A percentile compares a stretch with the other conserved stretches of the same genome.
These are phyloP conservation scores for Allobates femoralis DNA, from an alignment of 2,797 vertebrate species.

Conservation along the genomic window DNA sequence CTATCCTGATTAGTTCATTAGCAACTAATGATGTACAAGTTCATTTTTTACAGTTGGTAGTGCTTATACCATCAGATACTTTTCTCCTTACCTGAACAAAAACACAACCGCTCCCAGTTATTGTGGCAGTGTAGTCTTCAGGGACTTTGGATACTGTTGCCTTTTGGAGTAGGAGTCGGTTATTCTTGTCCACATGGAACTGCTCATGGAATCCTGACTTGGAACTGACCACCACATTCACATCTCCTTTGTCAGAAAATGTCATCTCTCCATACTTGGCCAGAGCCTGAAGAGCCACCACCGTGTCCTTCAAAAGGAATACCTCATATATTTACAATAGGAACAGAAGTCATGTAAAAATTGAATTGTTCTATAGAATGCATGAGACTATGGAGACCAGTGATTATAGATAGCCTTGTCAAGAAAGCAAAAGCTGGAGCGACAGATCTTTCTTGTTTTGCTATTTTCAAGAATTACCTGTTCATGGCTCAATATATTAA, in stretches of 20 bases:
- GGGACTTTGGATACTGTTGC: constrained; percentile 72
- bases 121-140: constrained; percentile 73
- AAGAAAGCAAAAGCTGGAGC: too few relatives aligned
- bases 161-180: constrained; percentile 83
- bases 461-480: too few relatives aligned
- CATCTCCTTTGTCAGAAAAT: constrained; percentile 74
- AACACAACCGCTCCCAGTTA: constrained; percentile 79
- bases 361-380: too few relatives aligned
- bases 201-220: constrained; percentile 69
- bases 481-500: too few relatives aligned
- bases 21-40: too few relatives aligned
- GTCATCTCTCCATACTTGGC: constrained; percentile 80
- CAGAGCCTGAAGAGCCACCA: constrained; percentile 88
- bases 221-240: constrained; percentile 76
- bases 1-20: background rate
- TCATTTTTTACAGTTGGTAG: background rate
- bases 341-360: too few relatives aligned
- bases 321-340: too few relatives aligned
- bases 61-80: background rate
- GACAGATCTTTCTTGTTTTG: too few relatives aligned
- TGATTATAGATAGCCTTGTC: too few relatives aligned
- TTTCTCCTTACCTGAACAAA: constrained; percentile 79
- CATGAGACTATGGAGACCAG: too few relatives aligned
- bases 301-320: constrained; percentile 89
- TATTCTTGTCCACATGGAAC: constrained; percentile 76